Percentiles rank a stretch among this genome's conserved stretches.
phyloP scores from a whole-genome alignment of 2,797 vertebrate species.

The Calcarius lapponicus region DNA sequence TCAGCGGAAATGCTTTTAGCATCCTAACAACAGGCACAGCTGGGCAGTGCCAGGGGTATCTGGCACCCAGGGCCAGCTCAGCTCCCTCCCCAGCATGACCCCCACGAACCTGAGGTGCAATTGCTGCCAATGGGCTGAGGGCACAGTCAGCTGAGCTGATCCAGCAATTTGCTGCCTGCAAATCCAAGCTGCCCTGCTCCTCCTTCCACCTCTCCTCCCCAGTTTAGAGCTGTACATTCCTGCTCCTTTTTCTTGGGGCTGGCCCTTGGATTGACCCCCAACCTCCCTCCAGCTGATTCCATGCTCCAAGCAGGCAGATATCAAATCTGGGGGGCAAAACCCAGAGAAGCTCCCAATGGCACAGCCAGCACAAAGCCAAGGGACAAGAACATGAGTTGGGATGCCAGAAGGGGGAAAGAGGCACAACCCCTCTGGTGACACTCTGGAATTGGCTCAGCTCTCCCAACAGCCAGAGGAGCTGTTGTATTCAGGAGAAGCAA shows the following conservation, averaged over 20 bases:
- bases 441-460: not conserved
- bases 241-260: not conserved
- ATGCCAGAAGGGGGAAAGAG: not conserved
- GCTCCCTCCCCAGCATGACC: not conserved
- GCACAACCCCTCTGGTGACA: not conserved
- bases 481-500: not conserved
- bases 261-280: not conserved
- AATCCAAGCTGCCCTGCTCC: not conserved
- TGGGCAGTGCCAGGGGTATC: not conserved
- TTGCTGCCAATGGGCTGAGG: not conserved
- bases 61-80: not conserved
- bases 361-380: not conserved
- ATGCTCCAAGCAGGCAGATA: not conserved
- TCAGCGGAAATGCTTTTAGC: not conserved
- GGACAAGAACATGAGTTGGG: not conserved
- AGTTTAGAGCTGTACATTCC: not conserved
- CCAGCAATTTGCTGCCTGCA: not conserved
- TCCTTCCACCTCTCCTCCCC: not conserved
- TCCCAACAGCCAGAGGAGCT: not conserved
- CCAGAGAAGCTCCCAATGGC: not conserved
- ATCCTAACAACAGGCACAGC: not conserved
- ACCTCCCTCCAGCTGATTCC: not conserved
- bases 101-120: not conserved
- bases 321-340: not conserved
- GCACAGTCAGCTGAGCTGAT: not conserved